Base-by-base conservation (phyloP, 2,797 vertebrate genomes). In the Vireo griseus region DNA sequence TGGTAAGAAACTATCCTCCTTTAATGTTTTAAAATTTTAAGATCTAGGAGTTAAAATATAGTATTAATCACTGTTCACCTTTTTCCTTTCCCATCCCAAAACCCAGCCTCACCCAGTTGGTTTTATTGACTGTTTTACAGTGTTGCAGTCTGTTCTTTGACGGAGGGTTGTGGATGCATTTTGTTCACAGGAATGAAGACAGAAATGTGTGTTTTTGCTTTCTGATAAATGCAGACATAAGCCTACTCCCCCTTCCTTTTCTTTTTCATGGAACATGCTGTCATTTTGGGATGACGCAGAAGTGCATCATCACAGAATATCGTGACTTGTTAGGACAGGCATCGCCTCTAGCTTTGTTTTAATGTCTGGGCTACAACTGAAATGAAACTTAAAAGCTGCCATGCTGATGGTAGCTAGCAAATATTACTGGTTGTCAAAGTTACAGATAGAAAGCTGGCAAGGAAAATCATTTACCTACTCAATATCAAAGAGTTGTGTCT, bases 381-480 rank as follows among this genome's bases (percentile, higher is more conserved):
- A 95, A 93, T 33, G 25, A 89, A 91, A 90, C 39, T 74, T 72
- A 65, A 95, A 94, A 92, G 61, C 68, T 93, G 78, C 71, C 51
- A 47, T 47, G 37, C 50, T 66, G 63, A 89, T 48, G 35, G 47
- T 76, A 96, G 85, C 74, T 76, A 75, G 79, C 89, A 96, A 95
- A 94, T 93, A 92, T 94, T 90, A 88, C 86, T 33, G 28, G 58
- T 72, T 93, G 63, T 86, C 91, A 92, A 95, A 94, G 69, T 76
- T 95, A 81, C 89, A 93, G 86, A 95, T 86, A 95, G 90, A 96
- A 95, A 92, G 52, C 67, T 94, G 88, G 91, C 87, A 95, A 85
- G 82, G 80, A 82, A 88, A 93, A 79, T 86, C 33, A 87, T 74
- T 97, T 88, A 94, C 90, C 92, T 94, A 90, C 90, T 96, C 90